These are phyloP conservation scores for Diuraphis noxia DNA, from an alignment of 1,140 invertebrate species.

Conservation along the genomic window DNA sequence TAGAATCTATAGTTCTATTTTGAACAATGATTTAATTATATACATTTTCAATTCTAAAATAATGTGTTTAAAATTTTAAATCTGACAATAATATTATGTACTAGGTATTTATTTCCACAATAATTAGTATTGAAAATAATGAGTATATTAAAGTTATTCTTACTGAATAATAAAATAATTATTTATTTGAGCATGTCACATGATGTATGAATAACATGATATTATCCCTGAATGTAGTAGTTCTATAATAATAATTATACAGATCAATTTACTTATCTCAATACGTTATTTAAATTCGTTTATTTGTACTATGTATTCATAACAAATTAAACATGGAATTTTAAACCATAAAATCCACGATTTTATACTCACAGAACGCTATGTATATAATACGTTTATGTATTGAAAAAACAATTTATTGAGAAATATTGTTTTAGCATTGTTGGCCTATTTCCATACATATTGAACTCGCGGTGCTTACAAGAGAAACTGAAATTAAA, in stretches of 20 bases:
- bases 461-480: background rate
- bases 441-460: conserved; percentile 15
- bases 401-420: conserved; percentile 14
- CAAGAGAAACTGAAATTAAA: background rate
- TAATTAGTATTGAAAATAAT: too few species aligned
- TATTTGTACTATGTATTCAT: background rate
- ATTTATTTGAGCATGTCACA: too few species aligned
- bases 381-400: background rate
- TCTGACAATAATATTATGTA: too few species aligned
- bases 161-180: too few species aligned
- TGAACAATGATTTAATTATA: too few species aligned
- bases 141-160: too few species aligned
- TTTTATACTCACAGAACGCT: background rate
- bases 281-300: background rate
- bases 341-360: background rate
- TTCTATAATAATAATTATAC: too few species aligned
- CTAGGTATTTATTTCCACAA: too few species aligned
- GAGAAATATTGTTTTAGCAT: background rate
- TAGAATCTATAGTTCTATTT: background rate
- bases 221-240: background rate
- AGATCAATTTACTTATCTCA: background rate
- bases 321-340: background rate
- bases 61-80: too few species aligned
- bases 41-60: too few species aligned
- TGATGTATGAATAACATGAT: background rate